phyloP scores from a whole-genome alignment of 2,797 vertebrate genomes.

The Cryptoprocta ferox region DNA sequence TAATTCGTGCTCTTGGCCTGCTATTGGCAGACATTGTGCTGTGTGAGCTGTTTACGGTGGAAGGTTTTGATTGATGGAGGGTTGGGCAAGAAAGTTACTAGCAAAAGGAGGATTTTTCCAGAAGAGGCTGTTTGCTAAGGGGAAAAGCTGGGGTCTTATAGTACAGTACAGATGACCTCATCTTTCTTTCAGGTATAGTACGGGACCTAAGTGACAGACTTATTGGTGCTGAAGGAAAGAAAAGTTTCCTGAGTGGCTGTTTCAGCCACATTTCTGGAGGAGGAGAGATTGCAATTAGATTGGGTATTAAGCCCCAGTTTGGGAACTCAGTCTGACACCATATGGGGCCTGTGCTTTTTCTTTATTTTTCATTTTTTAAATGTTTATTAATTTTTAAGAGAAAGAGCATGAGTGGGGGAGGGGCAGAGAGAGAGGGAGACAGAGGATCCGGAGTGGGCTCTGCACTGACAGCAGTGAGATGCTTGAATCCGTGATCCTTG shows the following conservation, averaged over 20 bases:
- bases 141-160: neutral
- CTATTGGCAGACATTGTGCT: neutral
- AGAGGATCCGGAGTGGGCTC: no score
- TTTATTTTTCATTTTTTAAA: neutral
- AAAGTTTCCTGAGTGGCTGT: neutral
- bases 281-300: neutral
- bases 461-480: no score
- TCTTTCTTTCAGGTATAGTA: neutral
- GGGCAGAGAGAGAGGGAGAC: no score
- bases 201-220: neutral
- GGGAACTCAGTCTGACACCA: neutral
- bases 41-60: neutral
- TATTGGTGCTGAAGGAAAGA: neutral
- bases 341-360: neutral
- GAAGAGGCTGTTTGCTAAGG: neutral
- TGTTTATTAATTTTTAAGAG: no score
- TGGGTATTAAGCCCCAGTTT: neutral
- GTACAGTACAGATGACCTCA: neutral
- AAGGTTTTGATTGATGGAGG: neutral
- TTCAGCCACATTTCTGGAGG: neutral
- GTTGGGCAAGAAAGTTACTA: neutral
- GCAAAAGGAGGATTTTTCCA: neutral
- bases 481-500: no score
- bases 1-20: neutral
- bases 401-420: no score